phyloP scores from a whole-genome alignment of 35 echinoderm and acorn worm species.

The Apostichopus parvimensis region DNA sequence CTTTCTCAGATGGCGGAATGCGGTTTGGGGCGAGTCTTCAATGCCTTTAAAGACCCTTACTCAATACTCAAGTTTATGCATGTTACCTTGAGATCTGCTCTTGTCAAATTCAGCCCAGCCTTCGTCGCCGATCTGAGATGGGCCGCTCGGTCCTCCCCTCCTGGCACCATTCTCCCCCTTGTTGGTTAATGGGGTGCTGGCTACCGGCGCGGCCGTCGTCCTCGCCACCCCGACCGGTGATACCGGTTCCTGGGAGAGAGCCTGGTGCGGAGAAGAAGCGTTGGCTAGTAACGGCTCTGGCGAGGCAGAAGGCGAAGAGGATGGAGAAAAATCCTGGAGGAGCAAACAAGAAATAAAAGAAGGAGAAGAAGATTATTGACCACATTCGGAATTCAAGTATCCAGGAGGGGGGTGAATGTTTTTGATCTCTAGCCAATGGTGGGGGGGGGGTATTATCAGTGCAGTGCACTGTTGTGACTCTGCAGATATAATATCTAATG shows the following conservation, averaged over 20 bases:
- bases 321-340: background rate
- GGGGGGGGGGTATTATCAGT: too few species aligned
- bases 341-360: background rate
- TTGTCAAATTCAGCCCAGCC: conserved; percentile 84
- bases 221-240: background rate
- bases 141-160: background rate
- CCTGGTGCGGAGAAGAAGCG: background rate
- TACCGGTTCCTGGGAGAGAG: conserved; percentile 28
- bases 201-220: background rate
- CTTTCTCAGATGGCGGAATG: too few species aligned
- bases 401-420: too few species aligned
- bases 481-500: too few species aligned
- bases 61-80: too few species aligned
- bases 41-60: too few species aligned
- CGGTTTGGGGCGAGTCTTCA: too few species aligned
- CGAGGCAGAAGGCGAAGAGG: conserved; percentile 58
- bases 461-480: too few species aligned
- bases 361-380: too few species aligned
- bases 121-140: conserved; percentile 46
- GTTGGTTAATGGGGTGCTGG: conserved; percentile 2
- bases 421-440: too few species aligned
- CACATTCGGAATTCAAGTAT: too few species aligned
- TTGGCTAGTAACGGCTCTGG: conserved; percentile 48
- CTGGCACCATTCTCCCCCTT: background rate
- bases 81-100: conserved; percentile 34